These are phyloP conservation scores for Hylyphantes graminicola DNA, from an alignment of 1,140 invertebrate genomes.

Conservation along the genomic window DNA sequence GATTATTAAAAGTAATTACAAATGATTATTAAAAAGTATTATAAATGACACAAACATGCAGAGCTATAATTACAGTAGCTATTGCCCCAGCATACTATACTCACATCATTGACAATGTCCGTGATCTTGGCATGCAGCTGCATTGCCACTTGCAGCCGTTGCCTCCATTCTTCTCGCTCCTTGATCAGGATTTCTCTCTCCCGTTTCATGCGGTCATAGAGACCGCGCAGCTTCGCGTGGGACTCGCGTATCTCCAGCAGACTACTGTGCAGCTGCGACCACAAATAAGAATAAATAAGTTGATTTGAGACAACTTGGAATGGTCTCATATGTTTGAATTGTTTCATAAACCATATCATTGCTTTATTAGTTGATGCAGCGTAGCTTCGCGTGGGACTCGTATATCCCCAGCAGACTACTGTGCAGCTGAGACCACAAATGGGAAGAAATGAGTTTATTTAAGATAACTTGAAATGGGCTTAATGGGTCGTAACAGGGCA, in stretches of 20 bases:
- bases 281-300: not conserved
- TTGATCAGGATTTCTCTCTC: slow-evolving; percentile 87
- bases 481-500: no score
- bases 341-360: no score
- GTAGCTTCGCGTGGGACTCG: slow-evolving; percentile 90
- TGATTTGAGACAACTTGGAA: no score
- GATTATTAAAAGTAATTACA: no score
- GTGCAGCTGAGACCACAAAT: slow-evolving; percentile 75
- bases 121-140: slow-evolving; percentile 53
- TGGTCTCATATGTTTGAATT: no score
- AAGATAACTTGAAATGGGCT: no score
- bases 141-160: slow-evolving; percentile 36
- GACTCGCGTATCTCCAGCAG: slow-evolving; percentile 87
- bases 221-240: slow-evolving; percentile 90
- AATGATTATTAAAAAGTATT: no score
- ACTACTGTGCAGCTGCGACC: slow-evolving; percentile 82
- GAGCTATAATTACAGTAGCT: no score
- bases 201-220: slow-evolving; percentile 87
- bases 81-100: not conserved
- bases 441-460: not conserved
- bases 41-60: no score
- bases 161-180: slow-evolving; percentile 69
- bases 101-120: slow-evolving; percentile 44
- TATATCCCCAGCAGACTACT: slow-evolving; percentile 87
- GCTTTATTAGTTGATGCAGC: slow-evolving; percentile 75